These are phyloP conservation scores for Arctocebus calabarensis DNA, from an alignment of 2,797 vertebrate genomes.

Conservation along the genomic window DNA sequence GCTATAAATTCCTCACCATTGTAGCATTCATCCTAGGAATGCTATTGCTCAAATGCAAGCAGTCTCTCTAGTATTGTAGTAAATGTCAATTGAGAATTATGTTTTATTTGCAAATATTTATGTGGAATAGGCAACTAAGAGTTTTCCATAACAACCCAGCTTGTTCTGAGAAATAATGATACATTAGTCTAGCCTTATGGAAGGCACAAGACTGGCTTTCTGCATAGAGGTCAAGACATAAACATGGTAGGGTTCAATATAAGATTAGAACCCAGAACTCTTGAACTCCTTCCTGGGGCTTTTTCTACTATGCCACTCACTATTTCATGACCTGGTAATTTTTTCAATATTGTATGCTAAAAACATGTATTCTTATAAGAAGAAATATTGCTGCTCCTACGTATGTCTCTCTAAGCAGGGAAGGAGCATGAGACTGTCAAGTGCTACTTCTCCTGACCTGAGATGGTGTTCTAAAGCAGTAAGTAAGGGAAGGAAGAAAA, in stretches of 20 bases:
- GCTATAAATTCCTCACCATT: not conserved
- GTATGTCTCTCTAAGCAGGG: slow-evolving; percentile 2
- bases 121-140: slow-evolving; percentile 35
- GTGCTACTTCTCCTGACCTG: not conserved
- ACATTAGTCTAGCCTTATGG: slow-evolving; percentile 36
- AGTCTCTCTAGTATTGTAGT: slow-evolving; percentile 1
- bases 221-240: slow-evolving; percentile 9
- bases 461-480: not conserved
- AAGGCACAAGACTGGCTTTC: not conserved
- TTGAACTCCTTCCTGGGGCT: not conserved
- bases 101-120: slow-evolving; percentile 63
- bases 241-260: not conserved
- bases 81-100: not conserved
- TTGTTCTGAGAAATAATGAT: slow-evolving; percentile 61
- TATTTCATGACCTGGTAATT: not conserved
- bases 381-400: not conserved
- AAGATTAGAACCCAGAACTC: not conserved
- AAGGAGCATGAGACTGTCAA: not conserved
- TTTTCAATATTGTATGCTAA: slow-evolving; percentile 2
- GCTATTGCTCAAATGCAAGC: slow-evolving; percentile 1
- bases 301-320: not conserved
- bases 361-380: not conserved
- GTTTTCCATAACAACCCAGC: slow-evolving; percentile 49
- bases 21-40: not conserved
- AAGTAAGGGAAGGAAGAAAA: not conserved